A percentile compares a stretch with the other conserved stretches of the same genome.
phyloP scores from a whole-genome alignment of 2,113 vertebrate genomes.

The Numenius arquata region DNA sequence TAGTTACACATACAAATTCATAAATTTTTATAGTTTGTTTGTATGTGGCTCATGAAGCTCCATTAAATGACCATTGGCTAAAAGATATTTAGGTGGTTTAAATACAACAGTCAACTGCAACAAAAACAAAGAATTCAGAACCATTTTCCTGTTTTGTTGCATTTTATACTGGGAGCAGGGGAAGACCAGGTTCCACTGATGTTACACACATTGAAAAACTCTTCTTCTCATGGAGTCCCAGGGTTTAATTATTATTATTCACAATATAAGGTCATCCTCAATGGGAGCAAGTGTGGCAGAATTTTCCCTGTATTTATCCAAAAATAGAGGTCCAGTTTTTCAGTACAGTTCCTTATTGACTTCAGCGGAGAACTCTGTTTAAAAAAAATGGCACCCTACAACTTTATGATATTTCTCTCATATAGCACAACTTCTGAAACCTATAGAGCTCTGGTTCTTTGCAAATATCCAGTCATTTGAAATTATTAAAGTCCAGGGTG shows the following conservation, averaged over 20 bases:
- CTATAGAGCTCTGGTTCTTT: not conserved
- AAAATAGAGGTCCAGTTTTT: not conserved
- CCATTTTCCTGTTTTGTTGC: not conserved
- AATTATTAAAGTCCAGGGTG: not conserved
- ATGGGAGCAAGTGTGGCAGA: not conserved
- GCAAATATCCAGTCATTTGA: not conserved
- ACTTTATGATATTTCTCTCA: not conserved
- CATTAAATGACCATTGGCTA: not conserved
- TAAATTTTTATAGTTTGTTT: not conserved
- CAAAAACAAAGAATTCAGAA: not conserved
- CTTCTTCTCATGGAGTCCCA: not conserved
- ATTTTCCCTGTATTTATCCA: not conserved
- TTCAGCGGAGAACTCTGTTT: not conserved
- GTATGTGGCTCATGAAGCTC: not conserved
- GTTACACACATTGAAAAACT: not conserved
- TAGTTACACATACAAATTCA: not conserved
- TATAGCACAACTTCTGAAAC: not conserved
- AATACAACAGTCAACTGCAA: not conserved
- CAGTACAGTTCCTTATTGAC: not conserved
- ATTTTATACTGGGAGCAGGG: not conserved
- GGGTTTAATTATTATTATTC: not conserved
- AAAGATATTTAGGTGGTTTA: not conserved
- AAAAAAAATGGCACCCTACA: not conserved
- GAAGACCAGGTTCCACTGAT: not conserved
- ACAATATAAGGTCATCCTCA: not conserved